A percentile compares a stretch with the other conserved stretches of the same genome.
Conservation (phyloP, 2,113 vertebrate genomes). For the Neodontobutis hainanensis region DNA sequence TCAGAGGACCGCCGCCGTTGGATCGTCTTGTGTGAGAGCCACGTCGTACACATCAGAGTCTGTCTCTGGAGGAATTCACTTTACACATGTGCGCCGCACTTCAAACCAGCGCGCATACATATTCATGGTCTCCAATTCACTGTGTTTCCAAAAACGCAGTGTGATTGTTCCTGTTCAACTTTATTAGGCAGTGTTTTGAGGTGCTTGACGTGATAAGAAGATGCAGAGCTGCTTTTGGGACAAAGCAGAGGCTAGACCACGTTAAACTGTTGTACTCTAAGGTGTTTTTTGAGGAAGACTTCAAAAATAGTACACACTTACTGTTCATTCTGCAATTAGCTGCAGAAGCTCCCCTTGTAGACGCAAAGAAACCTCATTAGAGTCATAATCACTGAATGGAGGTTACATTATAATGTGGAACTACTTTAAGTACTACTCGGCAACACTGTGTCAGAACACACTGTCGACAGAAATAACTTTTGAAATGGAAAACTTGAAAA, state of each 20-base stretch:
- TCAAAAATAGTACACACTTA: too few relatives aligned
- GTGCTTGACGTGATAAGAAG: neutral
- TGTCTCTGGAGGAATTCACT: neutral
- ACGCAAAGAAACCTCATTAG: too few relatives aligned
- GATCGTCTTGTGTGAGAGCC: conserved; percentile 8
- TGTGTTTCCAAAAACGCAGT: neutral
- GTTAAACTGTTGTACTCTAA: too few relatives aligned
- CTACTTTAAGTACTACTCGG: too few relatives aligned
- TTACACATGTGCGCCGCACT: neutral
- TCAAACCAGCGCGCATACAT: conserved; percentile 1
- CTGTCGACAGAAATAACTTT: too few relatives aligned
- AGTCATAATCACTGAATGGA: too few relatives aligned
- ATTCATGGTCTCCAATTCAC: neutral
- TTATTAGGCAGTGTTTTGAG: neutral
- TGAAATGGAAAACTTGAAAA: too few relatives aligned
- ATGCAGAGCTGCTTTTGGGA: neutral
- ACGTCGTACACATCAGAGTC: neutral
- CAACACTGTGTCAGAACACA: too few relatives aligned
- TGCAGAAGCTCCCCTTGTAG: too few relatives aligned
- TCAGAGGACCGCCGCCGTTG: neutral
- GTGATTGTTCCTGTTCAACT: neutral
- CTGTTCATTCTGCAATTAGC: too few relatives aligned
- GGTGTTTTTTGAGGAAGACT: too few relatives aligned
- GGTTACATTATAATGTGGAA: too few relatives aligned
- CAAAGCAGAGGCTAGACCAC: neutral